Percentiles rank a stretch among this genome's conserved stretches.
Evolutionary conservation across 2,113 vertebrate genomes (phyloP).

Genomic region (Crypturellus undulatus): DNA sequence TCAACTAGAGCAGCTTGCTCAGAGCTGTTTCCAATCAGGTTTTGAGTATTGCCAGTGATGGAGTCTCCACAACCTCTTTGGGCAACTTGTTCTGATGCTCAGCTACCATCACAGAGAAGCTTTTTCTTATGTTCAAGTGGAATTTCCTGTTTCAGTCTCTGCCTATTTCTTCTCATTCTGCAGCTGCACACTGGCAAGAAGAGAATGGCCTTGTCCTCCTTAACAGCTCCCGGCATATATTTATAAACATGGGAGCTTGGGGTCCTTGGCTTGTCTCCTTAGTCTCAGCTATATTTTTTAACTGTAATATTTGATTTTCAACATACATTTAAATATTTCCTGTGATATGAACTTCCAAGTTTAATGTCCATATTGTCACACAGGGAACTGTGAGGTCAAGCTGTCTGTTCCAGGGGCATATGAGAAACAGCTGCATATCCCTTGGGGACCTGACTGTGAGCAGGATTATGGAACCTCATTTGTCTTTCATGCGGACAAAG

Average conservation of each 20-base stretch:
- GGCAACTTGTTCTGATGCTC: not conserved
- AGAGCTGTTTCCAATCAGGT: not conserved
- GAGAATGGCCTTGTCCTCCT: not conserved
- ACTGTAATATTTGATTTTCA: not conserved
- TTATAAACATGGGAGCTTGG: no score
- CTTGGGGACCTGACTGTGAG: constrained; percentile 26
- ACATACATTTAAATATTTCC: not conserved
- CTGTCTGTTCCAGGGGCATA: constrained; percentile 80
- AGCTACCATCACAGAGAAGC: not conserved
- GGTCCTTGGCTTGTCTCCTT: not conserved
- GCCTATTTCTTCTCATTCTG: not conserved
- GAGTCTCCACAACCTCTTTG: not conserved
- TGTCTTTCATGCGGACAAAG: constrained; percentile 78
- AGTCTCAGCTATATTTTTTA: not conserved
- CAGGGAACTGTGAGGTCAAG: constrained; percentile 70
- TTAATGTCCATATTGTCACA: not conserved
- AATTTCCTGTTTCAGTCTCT: not conserved
- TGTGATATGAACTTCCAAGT: not conserved
- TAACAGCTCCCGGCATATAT: not conserved
- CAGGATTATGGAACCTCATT: constrained; percentile 34
- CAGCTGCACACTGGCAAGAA: not conserved
- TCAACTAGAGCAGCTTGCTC: not conserved
- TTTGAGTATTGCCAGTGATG: not conserved
- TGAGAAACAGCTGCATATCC: constrained; percentile 72
- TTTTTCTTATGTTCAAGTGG: not conserved